These are phyloP conservation scores for Agrochola lychnidis DNA, from an alignment of 2,888 invertebrate species.

Conservation along the genomic window DNA sequence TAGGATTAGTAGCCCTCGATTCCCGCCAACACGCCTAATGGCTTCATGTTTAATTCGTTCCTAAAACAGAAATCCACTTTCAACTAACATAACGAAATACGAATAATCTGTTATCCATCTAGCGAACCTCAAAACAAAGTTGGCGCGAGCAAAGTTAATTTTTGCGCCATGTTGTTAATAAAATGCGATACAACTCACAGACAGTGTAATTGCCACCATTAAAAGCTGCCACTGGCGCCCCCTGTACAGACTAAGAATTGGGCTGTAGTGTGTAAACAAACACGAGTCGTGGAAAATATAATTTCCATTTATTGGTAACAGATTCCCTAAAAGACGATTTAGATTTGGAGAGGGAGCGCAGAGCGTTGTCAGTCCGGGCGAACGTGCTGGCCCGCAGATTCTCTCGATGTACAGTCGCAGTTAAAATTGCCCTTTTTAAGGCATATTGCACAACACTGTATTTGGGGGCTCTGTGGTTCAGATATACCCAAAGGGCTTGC, in stretches of 20 bases:
- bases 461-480: too few relatives aligned
- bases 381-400: too few relatives aligned
- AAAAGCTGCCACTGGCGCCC: conserved; percentile 56
- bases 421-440: too few relatives aligned
- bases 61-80: neutral
- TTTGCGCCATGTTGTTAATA: conserved; percentile 61
- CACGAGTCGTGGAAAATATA: conserved; percentile 15
- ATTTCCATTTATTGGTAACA: too few relatives aligned
- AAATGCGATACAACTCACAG: conserved; percentile 60
- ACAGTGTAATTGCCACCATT: conserved; percentile 67
- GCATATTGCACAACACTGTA: too few relatives aligned
- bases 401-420: too few relatives aligned
- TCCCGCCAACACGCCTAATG: neutral
- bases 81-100: conserved; percentile 2
- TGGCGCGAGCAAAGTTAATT: conserved; percentile 55
- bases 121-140: conserved; percentile 41
- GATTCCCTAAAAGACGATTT: too few relatives aligned
- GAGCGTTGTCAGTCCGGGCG: too few relatives aligned
- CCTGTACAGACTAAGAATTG: conserved; percentile 56
- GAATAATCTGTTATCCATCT: conserved; percentile 23
- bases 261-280: conserved; percentile 42
- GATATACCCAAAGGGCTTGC: too few relatives aligned
- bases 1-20: neutral
- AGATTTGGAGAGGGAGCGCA: too few relatives aligned
- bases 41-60: neutral